Base-by-base conservation (phyloP, 2,797 vertebrate genomes). In the Xiphophorus birchmanni region DNA sequence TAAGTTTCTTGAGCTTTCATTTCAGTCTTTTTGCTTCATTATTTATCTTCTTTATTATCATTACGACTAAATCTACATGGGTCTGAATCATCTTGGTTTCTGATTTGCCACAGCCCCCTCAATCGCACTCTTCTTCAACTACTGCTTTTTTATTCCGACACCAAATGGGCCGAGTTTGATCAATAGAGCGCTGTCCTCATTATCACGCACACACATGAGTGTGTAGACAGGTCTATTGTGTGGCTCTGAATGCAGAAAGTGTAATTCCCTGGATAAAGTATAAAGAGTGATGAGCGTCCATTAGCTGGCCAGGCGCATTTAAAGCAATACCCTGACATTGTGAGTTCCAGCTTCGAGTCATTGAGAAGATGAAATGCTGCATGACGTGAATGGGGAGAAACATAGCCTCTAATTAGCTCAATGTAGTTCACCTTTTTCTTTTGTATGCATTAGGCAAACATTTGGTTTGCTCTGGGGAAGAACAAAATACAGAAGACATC, bases 231-330 rank as follows among this genome's bases (percentile, higher is more conserved):
- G 85, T 89, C 93, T 79, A 92, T 94, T 94, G 91, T 95, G 91
- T 65, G 50, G 80, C 75, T 29, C 82, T 94, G 87, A 94, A 94
- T 92, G 88, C 86, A 90, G 91, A 85, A 78, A 60, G 82, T 85
- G 90, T 92, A 90, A 94, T 94, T 94, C 93, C 83, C 89, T 85
- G 88, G 85, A 88, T 91, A 82, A 91, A 92, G 88, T 85, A 91
- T 91, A 90, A 94, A 92, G 90, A 93, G 84, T 15, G 87, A 92
- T 92, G 93, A 93, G 92, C 88, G 91, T 94, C 94, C 94, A 94
- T 95, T 95, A 94, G 93, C 91, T 32, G 78, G 89, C 86, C 84
- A 90, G 91, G 88, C 82, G 83, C 88, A 86, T 93, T 90, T 92
- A 91, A 91, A 93, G 87, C 83, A 89, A 93, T 88, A 90, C 91